Evolutionary conservation across 37 sponge, comb jelly and placozoan genomes (phyloP), one percentile per base, ranked within the genome.

Genomic region (Ianthella basta): DNA sequence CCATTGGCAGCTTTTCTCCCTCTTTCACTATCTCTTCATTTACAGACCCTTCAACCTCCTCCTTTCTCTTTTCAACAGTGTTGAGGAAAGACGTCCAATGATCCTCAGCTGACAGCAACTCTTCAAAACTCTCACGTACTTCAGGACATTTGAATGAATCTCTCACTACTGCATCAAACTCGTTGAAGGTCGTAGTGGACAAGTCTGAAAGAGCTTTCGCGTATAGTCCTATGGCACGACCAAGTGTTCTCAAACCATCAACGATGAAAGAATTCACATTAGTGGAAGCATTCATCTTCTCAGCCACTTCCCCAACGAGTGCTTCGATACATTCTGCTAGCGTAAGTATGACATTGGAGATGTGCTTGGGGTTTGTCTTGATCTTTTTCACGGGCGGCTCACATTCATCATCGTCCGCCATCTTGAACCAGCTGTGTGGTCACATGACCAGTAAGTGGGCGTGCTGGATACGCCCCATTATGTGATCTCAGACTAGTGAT

Each of bases 51-150:
- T 40, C 78, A 41, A 50, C 54, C n/a, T 36, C 25, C 53, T 50
- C 25, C 16, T 19, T 19, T 4, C 15, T 75, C 78, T 75, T 50
- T 41, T 75, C 78, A 10, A 75, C 38, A 3, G 37, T 16, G 37
- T 0, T 4, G 1, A 75, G 53, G 15, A 53, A 24, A 4, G 37
- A 19, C 1, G 15, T 10, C 78, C 78, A 75, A 4, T 53, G 5
- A 0, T 75, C 78, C 54, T 75, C 78, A 3, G 54, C 78, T 23
- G 24, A 24, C 16, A 75, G 15, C 41, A 75, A 50, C 21, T 53
- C 54, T 50, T 75, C 78, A 41, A 40, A 75, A 36, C 78, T 41
- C 4, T 75, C 78, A 14, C 24, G 21, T 20, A 75, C 78, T 75
- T 36, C 53, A 4, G 78, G 37, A 12, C 6, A 10, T 13, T 15